phyloP scores from a whole-genome alignment of 2,888 invertebrate species.

The Caenorhabditis parvicauda region DNA sequence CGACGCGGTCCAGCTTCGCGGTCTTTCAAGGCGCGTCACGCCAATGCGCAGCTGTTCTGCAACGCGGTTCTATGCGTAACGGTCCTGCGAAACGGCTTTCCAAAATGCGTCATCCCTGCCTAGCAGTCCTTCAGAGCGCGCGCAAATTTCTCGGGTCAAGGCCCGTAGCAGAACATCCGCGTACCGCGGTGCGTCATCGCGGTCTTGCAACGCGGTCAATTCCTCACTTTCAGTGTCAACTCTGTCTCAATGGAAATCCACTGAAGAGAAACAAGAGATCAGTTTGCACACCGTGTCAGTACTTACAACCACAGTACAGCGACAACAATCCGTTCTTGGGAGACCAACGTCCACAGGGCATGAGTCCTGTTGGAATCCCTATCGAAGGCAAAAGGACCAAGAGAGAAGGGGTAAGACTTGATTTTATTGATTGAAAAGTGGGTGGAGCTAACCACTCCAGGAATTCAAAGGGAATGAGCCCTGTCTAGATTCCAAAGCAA shows the following conservation, averaged over 20 bases:
- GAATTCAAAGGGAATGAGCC: too few relatives aligned
- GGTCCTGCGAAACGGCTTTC: too few relatives aligned
- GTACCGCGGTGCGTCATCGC: background rate
- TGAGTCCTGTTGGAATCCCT: constrained; percentile 33
- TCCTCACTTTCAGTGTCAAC: constrained; percentile 25
- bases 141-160: too few relatives aligned
- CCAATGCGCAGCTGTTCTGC: too few relatives aligned
- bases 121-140: too few relatives aligned
- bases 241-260: constrained; percentile 41
- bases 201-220: background rate
- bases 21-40: too few relatives aligned
- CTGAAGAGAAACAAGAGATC: constrained; percentile 40
- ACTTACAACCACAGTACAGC: constrained; percentile 43
- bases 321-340: constrained; percentile 33
- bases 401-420: constrained; percentile 28
- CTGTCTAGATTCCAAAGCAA: background rate
- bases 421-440: too few relatives aligned
- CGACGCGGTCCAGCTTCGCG: too few relatives aligned
- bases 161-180: background rate
- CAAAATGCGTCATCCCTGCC: too few relatives aligned
- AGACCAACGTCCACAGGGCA: constrained; percentile 15
- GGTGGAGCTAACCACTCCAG: too few relatives aligned
- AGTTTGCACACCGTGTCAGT: constrained; percentile 41
- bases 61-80: too few relatives aligned
- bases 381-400: constrained; percentile 26